A percentile compares a stretch with the other conserved stretches of the same genome.
Conservation (phyloP, 2,113 vertebrate genomes). For the Okapia johnstoni region DNA sequence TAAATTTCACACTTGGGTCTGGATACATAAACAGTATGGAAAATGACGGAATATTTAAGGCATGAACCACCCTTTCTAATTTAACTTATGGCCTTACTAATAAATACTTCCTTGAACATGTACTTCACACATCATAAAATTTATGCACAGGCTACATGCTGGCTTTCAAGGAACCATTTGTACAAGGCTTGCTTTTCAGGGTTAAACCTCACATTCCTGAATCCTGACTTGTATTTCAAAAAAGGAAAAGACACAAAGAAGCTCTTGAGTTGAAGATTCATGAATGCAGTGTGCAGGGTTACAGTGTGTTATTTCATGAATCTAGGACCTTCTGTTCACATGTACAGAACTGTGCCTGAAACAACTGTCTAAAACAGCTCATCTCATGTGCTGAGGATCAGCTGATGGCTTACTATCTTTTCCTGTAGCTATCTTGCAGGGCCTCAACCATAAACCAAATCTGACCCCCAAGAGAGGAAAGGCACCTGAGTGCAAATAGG, state of each 20-base stretch:
- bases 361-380: background rate
- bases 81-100: conserved; percentile 62
- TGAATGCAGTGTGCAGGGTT: background rate
- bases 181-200: conserved; percentile 18
- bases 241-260: conserved; percentile 59
- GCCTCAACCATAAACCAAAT: background rate
- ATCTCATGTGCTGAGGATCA: background rate
- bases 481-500: background rate
- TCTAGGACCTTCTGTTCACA: background rate
- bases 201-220: conserved; percentile 43
- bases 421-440: background rate
- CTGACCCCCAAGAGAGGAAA: background rate
- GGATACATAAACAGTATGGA: conserved; percentile 40
- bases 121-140: conserved; percentile 70
- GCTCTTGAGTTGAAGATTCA: conserved; percentile 29
- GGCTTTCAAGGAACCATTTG: conserved; percentile 53
- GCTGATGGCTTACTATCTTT: background rate
- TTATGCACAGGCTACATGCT: conserved; percentile 39
- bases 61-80: conserved; percentile 55
- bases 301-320: conserved; percentile 21
- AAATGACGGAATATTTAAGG: conserved; percentile 53
- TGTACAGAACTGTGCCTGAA: background rate
- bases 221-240: conserved; percentile 44
- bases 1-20: conserved; percentile 39
- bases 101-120: conserved; percentile 71